phyloP scores from a whole-genome alignment of 2,888 invertebrate species.

The Ceramica pisi region DNA sequence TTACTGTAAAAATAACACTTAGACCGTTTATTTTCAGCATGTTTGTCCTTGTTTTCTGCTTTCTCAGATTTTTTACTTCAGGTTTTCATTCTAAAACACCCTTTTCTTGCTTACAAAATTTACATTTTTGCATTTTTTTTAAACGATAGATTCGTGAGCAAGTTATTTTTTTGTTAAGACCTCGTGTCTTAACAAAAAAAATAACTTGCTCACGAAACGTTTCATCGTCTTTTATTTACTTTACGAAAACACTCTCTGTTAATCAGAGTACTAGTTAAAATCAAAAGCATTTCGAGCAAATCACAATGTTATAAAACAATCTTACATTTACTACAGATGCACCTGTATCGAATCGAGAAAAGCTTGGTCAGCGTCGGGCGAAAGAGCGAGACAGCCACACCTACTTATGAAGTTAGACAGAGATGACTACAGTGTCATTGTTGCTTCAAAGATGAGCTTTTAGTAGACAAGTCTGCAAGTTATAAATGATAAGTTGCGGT shows the following conservation, averaged over 20 bases:
- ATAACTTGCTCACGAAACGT: too few relatives aligned
- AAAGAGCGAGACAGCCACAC: conserved; percentile 39
- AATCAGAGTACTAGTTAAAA: background rate
- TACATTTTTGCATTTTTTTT: too few relatives aligned
- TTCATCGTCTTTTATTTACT: background rate
- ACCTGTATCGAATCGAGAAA: conserved; percentile 68
- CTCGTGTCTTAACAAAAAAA: too few relatives aligned
- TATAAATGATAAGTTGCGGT: conserved; percentile 44
- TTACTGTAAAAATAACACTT: too few relatives aligned
- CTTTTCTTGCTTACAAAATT: too few relatives aligned
- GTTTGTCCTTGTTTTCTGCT: too few relatives aligned
- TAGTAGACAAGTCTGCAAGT: conserved; percentile 63
- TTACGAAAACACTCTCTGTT: background rate
- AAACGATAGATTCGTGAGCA: too few relatives aligned
- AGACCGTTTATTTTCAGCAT: too few relatives aligned
- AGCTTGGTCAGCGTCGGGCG: conserved; percentile 64
- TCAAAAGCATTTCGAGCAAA: background rate
- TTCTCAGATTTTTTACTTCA: too few relatives aligned
- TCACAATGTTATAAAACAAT: background rate
- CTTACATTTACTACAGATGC: conserved; percentile 59
- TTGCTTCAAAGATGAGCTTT: conserved; percentile 53
- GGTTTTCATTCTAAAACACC: too few relatives aligned
- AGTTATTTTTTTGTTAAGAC: too few relatives aligned
- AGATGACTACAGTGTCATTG: conserved; percentile 37
- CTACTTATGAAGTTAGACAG: conserved; percentile 33